phyloP scores from a whole-genome alignment of 37 sponge, comb jelly and placozoan genomes.

The Diacarnus erythraeanus region DNA sequence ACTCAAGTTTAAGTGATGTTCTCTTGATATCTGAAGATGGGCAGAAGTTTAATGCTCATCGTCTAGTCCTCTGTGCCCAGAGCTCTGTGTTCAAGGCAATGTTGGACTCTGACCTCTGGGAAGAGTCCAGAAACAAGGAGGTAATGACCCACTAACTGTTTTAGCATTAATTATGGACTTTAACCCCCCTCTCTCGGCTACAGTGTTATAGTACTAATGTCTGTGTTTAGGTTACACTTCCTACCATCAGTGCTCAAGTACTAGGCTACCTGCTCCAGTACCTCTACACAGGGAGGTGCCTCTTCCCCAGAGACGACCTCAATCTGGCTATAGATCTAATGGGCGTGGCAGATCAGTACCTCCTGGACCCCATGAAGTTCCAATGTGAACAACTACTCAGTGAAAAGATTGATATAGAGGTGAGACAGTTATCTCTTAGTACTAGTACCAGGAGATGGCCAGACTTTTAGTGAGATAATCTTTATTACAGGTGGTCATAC shows the following conservation, averaged over 20 bases:
- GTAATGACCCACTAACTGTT: background rate
- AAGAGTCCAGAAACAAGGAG: slow-evolving; percentile 51
- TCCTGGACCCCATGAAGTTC: slow-evolving; percentile 65
- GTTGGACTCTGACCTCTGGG: slow-evolving; percentile 81
- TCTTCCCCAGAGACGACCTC: slow-evolving; percentile 84
- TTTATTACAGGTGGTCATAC: slow-evolving; percentile 60
- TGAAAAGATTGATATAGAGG: slow-evolving; percentile 78
- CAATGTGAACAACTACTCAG: slow-evolving; percentile 71
- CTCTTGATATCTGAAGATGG: slow-evolving; percentile 63
- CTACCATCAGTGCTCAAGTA: slow-evolving; percentile 43
- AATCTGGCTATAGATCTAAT: slow-evolving; percentile 77
- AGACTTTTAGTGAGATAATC: background rate
- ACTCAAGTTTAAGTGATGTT: slow-evolving; percentile 77
- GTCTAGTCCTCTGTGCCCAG: slow-evolving; percentile 82
- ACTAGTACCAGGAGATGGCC: background rate
- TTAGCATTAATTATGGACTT: background rate
- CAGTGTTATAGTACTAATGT: no score
- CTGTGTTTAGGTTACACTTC: slow-evolving; percentile 52
- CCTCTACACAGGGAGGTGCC: slow-evolving; percentile 80
- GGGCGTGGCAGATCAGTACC: slow-evolving; percentile 71
- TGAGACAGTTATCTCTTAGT: background rate
- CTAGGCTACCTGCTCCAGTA: slow-evolving; percentile 61
- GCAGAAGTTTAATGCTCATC: slow-evolving; percentile 69
- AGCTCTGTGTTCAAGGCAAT: slow-evolving; percentile 81
- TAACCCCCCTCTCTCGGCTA: background rate